Evolutionary conservation across 2,888 invertebrate species (phyloP).

Genomic region (Melipona bicolor): DNA sequence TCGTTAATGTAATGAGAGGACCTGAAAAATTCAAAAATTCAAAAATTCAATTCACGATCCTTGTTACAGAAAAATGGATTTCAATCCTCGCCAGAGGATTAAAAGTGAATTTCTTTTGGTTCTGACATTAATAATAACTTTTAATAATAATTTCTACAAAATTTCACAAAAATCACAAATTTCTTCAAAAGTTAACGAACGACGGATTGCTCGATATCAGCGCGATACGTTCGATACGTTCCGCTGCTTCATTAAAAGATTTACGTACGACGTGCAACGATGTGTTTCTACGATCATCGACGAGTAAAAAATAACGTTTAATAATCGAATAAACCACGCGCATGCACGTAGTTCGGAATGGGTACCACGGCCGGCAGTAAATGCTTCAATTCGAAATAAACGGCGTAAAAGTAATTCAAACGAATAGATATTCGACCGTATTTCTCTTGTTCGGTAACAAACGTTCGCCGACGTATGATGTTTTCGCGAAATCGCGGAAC

Average conservation of each 20-base stretch:
- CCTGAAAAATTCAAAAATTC: no score
- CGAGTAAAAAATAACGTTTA: neutral
- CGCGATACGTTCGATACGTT: neutral
- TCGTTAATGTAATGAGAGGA: no score
- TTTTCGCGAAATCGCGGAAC: neutral
- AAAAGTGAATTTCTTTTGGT: no score
- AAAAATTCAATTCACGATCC: no score
- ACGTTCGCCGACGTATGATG: neutral
- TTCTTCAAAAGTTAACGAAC: neutral
- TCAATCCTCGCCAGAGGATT: no score
- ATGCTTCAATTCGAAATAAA: neutral
- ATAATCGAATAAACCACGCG: neutral
- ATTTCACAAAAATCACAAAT: no score
- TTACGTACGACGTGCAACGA: neutral
- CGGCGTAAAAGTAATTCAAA: constrained; percentile 4
- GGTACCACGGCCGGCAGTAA: neutral
- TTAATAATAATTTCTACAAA: no score
- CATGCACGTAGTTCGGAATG: neutral
- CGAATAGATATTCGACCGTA: neutral
- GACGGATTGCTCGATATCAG: neutral
- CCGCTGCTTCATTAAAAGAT: neutral
- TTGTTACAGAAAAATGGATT: no score
- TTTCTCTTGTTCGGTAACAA: neutral
- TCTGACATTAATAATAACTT: no score
- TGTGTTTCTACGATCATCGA: neutral